These are phyloP conservation scores for Desmodus rotundus DNA, from an alignment of 2,113 vertebrate species.

Conservation along the genomic window DNA sequence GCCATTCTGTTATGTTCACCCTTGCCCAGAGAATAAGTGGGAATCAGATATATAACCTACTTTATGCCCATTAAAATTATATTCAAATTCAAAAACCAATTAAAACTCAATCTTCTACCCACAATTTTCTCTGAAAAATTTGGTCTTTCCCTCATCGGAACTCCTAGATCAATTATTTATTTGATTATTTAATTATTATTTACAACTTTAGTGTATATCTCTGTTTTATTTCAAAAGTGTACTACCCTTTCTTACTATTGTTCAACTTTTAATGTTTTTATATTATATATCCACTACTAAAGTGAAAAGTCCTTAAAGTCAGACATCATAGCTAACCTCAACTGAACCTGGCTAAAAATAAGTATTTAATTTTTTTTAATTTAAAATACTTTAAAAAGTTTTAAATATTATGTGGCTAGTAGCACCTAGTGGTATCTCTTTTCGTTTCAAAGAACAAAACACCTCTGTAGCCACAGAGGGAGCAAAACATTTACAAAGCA, in stretches of 20 bases:
- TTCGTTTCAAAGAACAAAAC: not conserved
- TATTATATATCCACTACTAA: not conserved
- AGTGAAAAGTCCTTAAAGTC: not conserved
- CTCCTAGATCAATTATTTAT: not conserved
- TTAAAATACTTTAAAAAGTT: not conserved
- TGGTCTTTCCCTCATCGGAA: not conserved
- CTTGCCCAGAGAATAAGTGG: not conserved
- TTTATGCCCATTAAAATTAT: not conserved
- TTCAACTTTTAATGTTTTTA: constrained; percentile 2
- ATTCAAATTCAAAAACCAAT: not conserved
- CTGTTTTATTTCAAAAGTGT: not conserved
- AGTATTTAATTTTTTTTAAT: not conserved
- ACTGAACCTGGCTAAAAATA: not conserved
- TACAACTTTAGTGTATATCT: not conserved
- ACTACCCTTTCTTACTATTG: not conserved
- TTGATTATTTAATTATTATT: not conserved
- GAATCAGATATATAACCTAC: not conserved
- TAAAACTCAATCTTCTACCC: not conserved
- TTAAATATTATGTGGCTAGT: not conserved
- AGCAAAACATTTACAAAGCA: not conserved
- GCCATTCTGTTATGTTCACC: not conserved
- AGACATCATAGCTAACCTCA: not conserved
- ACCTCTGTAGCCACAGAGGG: not conserved
- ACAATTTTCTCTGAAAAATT: not conserved
- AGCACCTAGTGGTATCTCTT: not conserved